Evolutionary conservation across 2,113 vertebrate species (phyloP).

Genomic region (Carassius gibelio): DNA sequence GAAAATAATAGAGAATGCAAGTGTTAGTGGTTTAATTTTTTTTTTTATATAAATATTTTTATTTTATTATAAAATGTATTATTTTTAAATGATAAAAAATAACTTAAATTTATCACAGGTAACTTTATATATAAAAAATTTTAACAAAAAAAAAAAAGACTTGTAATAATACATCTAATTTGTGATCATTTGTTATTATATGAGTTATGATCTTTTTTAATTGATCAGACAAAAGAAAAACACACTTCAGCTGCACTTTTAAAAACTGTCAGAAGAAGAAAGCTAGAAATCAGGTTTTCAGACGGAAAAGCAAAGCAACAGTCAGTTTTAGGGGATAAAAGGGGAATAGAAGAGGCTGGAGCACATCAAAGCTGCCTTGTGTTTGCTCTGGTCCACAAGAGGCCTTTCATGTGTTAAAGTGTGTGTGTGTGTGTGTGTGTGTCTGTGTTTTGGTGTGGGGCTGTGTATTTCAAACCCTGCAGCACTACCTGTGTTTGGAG

Average conservation of each 20-base stretch:
- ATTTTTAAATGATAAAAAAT: no score
- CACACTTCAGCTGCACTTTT: neutral
- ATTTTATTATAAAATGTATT: no score
- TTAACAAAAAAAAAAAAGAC: no score
- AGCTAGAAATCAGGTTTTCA: slow-evolving; percentile 68
- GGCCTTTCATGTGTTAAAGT: slow-evolving; percentile 75
- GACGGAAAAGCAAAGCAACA: slow-evolving; percentile 64
- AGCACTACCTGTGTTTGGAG: slow-evolving; percentile 23
- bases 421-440: slow-evolving; percentile 35
- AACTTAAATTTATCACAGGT: no score
- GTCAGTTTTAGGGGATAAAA: slow-evolving; percentile 14
- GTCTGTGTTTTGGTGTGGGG: slow-evolving; percentile 26
- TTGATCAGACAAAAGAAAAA: neutral
- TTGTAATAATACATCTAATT: no score
- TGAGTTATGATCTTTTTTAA: neutral
- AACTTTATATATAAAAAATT: no score
- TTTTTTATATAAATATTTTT: no score
- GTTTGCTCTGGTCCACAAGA: slow-evolving; percentile 63
- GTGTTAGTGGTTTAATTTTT: no score
- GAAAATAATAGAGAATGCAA: no score
- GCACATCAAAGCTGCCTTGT: slow-evolving; percentile 73
- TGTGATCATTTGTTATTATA: neutral
- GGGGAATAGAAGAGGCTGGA: slow-evolving; percentile 49
- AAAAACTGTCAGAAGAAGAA: neutral
- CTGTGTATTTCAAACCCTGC: slow-evolving; percentile 17